Base-by-base conservation (phyloP, 2,888 invertebrate species). In the Cheilosia impressa region DNA sequence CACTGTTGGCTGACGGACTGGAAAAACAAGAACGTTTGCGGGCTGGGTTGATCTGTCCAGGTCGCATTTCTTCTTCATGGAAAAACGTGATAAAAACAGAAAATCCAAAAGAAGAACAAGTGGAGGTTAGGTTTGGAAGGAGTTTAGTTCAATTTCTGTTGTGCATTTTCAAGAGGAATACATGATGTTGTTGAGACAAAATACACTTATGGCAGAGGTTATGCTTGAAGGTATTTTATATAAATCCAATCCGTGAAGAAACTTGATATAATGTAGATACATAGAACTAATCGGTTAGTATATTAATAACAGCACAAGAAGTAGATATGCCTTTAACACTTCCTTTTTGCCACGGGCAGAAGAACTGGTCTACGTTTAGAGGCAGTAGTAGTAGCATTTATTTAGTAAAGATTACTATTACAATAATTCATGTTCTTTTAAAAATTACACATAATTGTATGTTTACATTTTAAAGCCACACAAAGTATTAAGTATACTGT, bases 1-100 rank as follows among this genome's bases (percentile, higher is more conserved):
- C 71, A 77, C 82, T 72, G 77, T 72, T 77, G 76, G 60, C 66
- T 82, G 82, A 83, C 82, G 66, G 72, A 78, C 82, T 83, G 72
- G 82, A 83, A 83, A 83, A 83, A 83, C 82, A 47, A 78, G 82
- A 83, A 78, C 77, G 57, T 81, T 53, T 66, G 45, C 45, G 19
- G 57, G 34, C 24, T 41, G 22, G 1, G 24, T 10, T 52, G 24
- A 13, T 13, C 47, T 47, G 24, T 31, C n/a, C 4, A 2, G 31
- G 4, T 31, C 50, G 19, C 41, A 53, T 47, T 27, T n/a, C 52
- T 66, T 31, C 58, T 60, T 24, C 52, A 24, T 66, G 65, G 77
- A 77, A 82, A 76, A 77, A 82, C 72, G 77, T 72, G 72, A 77
- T 82, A 72, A 62, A 77, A 82, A 66, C 77, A 82, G 27, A 71